Conservation (phyloP, 2,113 vertebrate genomes). For the Gymnocephalus cernua region DNA sequence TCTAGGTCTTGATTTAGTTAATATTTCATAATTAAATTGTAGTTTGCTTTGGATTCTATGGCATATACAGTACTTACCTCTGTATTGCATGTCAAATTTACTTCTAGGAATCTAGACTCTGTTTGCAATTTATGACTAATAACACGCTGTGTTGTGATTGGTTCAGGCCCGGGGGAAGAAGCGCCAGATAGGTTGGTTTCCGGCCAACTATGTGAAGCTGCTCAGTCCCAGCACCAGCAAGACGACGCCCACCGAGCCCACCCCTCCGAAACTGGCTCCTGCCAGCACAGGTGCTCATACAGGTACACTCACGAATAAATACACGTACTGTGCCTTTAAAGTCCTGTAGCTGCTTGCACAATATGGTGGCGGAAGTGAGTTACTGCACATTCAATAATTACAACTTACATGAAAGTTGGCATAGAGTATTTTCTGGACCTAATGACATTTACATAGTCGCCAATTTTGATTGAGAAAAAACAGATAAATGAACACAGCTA, state of each 20-base stretch:
- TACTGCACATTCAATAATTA: too few species aligned
- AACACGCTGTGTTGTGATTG: constrained; percentile 36
- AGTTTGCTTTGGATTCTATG: background rate
- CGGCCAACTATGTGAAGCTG: constrained; percentile 98
- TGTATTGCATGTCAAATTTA: background rate
- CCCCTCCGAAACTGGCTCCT: constrained; percentile 86
- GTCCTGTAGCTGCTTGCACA: background rate
- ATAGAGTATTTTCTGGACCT: background rate
- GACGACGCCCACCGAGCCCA: constrained; percentile 94
- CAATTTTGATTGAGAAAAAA: too few species aligned
- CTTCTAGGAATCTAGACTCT: background rate
- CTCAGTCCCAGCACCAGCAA: constrained; percentile 97
- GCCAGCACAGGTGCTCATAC: constrained; percentile 63
- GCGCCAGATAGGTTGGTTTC: constrained; percentile 99
- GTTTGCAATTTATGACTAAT: background rate
- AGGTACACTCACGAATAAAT: background rate
- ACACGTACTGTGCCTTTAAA: background rate
- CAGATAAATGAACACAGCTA: too few species aligned
- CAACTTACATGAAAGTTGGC: background rate
- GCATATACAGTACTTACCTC: background rate
- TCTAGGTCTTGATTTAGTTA: background rate
- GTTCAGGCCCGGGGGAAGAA: constrained; percentile 95
- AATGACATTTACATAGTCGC: background rate
- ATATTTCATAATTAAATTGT: background rate
- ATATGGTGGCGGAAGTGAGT: background rate